Evolutionary conservation across 2,888 invertebrate species (phyloP).

Genomic region (Callosobruchus maculatus): DNA sequence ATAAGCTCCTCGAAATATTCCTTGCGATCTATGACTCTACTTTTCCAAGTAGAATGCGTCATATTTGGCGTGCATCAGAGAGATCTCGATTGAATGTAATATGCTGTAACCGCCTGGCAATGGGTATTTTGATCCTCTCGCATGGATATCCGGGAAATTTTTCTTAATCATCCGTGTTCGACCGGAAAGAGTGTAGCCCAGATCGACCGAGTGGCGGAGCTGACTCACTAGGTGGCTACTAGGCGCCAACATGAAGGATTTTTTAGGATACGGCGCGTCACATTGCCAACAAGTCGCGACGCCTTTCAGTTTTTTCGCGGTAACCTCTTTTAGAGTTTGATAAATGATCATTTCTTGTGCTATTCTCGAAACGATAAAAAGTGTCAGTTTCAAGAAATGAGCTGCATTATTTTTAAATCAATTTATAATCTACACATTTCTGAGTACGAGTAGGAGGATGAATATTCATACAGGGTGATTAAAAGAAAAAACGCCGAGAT

Average conservation of each 20-base stretch:
- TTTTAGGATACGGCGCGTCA: background rate
- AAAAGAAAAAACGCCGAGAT: no score
- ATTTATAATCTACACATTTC: no score
- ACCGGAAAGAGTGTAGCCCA: background rate
- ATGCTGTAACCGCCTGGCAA: background rate
- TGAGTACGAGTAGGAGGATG: no score
- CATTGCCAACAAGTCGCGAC: background rate
- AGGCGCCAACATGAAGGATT: background rate
- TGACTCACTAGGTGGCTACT: background rate
- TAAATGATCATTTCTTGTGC: background rate
- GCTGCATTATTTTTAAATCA: background rate
- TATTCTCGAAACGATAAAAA: constrained; percentile 4
- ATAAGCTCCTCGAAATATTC: background rate
- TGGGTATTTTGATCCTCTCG: background rate
- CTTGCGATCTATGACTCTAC: background rate
- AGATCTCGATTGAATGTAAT: background rate
- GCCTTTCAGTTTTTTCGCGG: background rate
- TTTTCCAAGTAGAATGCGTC: background rate
- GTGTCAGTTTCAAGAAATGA: constrained; percentile 8
- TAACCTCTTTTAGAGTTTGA: background rate
- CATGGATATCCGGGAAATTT: background rate
- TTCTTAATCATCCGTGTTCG: background rate
- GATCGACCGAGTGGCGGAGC: background rate
- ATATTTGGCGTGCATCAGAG: background rate
- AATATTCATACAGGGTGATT: no score